These are phyloP conservation scores for Noctua janthina DNA, from an alignment of 2,888 invertebrate species.

Conservation along the genomic window DNA sequence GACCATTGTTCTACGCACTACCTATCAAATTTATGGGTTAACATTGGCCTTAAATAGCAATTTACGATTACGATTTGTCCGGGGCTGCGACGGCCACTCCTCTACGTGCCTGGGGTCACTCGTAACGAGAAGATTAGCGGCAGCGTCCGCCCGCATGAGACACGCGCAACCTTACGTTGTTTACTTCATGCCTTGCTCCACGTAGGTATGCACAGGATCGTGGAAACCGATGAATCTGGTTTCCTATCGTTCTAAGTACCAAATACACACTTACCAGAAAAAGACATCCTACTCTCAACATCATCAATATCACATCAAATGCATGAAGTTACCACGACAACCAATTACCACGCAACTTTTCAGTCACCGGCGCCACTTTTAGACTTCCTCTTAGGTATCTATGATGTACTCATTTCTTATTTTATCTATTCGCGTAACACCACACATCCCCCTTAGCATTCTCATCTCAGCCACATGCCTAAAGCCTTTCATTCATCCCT, in stretches of 20 bases:
- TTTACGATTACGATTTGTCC: constrained; percentile 80
- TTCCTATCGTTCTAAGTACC: neutral
- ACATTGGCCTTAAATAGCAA: constrained; percentile 86
- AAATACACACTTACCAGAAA: neutral
- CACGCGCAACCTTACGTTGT: constrained; percentile 63
- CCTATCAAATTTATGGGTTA: constrained; percentile 64
- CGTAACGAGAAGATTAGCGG: constrained; percentile 85
- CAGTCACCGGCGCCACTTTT: too few relatives aligned
- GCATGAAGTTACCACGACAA: too few relatives aligned
- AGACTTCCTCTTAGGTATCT: too few relatives aligned
- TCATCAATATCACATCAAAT: too few relatives aligned
- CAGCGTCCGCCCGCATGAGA: constrained; percentile 79
- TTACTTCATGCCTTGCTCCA: constrained; percentile 33
- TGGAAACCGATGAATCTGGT: neutral
- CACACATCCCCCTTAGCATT: too few relatives aligned
- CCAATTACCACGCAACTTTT: too few relatives aligned
- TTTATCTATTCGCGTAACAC: too few relatives aligned
- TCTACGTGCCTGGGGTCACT: constrained; percentile 76
- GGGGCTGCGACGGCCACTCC: constrained; percentile 68
- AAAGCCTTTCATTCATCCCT: too few relatives aligned
- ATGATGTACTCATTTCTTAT: too few relatives aligned
- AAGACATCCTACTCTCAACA: neutral
- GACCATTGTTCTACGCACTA: constrained; percentile 7
- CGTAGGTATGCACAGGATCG: neutral
- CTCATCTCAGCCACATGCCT: too few relatives aligned